These are phyloP conservation scores for Athrips mouffetella DNA, from an alignment of 2,888 invertebrate genomes.

Conservation along the genomic window DNA sequence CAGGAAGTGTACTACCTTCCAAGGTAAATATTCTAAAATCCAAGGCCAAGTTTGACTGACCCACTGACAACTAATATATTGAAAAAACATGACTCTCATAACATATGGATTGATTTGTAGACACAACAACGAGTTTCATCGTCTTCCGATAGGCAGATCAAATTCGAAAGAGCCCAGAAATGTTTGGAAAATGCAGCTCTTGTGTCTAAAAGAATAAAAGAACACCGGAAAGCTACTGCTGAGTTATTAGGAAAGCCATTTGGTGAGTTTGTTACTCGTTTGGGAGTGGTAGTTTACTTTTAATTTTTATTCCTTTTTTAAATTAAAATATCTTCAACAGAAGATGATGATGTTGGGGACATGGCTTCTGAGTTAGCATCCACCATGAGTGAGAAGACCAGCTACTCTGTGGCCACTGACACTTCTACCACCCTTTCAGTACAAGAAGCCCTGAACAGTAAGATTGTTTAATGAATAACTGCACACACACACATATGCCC, in stretches of 20 bases:
- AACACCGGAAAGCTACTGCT: slow-evolving; percentile 71
- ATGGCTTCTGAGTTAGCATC: slow-evolving; percentile 65
- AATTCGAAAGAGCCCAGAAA: slow-evolving; percentile 69
- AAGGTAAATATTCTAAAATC: slow-evolving; percentile 43
- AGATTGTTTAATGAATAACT: slow-evolving; percentile 31
- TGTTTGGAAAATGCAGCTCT: slow-evolving; percentile 73
- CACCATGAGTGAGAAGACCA: slow-evolving; percentile 66
- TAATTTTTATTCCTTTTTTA: neutral
- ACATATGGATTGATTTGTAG: slow-evolving; percentile 29
- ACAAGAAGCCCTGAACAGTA: slow-evolving; percentile 72
- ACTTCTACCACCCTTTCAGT: slow-evolving; percentile 64
- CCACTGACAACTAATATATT: neutral
- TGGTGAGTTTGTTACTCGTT: slow-evolving; percentile 40
- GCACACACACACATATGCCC: neutral
- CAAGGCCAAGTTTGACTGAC: slow-evolving; percentile 12
- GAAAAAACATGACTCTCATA: slow-evolving; percentile 4
- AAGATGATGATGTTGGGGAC: slow-evolving; percentile 65
- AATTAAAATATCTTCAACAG: slow-evolving; percentile 26
- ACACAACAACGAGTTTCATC: slow-evolving; percentile 45
- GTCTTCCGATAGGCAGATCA: slow-evolving; percentile 66
- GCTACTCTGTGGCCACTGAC: slow-evolving; percentile 66
- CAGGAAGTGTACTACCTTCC: slow-evolving; percentile 56
- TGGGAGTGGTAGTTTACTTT: neutral
- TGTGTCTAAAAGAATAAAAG: slow-evolving; percentile 71
- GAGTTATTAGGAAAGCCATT: slow-evolving; percentile 66